These are phyloP conservation scores for Apamea monoglypha DNA, from an alignment of 2,888 invertebrate species.

Conservation along the genomic window DNA sequence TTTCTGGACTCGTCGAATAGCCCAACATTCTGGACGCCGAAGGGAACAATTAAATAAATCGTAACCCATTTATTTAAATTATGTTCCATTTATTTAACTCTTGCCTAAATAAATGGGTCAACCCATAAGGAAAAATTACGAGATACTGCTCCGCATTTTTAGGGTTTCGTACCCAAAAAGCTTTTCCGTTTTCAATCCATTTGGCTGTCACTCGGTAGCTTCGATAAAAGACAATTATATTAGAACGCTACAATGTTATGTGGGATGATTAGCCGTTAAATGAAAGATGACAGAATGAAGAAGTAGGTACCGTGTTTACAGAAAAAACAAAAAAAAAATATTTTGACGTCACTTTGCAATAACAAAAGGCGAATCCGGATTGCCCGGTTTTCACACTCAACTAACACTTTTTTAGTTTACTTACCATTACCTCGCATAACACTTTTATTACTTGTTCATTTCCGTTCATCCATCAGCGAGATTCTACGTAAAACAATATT, in stretches of 20 bases:
- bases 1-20: neutral
- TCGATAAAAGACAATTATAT: neutral
- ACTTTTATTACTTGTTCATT: conserved; percentile 27
- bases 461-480: conserved; percentile 20
- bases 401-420: neutral
- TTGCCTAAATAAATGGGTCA: conserved; percentile 56
- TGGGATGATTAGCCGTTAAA: neutral
- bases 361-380: neutral
- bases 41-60: conserved; percentile 55
- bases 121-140: conserved; percentile 48
- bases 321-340: too few species aligned
- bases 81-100: conserved; percentile 53
- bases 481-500: conserved; percentile 32
- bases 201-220: conserved; percentile 7
- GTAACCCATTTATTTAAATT: conserved; percentile 49
- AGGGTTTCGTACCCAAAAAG: conserved; percentile 17
- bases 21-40: conserved; percentile 20
- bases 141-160: conserved; percentile 30
- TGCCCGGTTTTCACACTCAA: neutral
- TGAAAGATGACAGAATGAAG: neutral
- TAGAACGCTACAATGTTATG: neutral
- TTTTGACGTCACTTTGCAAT: neutral
- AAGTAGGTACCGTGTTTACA: neutral
- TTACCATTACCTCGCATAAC: neutral
- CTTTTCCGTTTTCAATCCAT: conserved; percentile 41